These are phyloP conservation scores for Hoplostethus mediterraneus DNA, from an alignment of 2,797 vertebrate genomes.

Conservation along the genomic window DNA sequence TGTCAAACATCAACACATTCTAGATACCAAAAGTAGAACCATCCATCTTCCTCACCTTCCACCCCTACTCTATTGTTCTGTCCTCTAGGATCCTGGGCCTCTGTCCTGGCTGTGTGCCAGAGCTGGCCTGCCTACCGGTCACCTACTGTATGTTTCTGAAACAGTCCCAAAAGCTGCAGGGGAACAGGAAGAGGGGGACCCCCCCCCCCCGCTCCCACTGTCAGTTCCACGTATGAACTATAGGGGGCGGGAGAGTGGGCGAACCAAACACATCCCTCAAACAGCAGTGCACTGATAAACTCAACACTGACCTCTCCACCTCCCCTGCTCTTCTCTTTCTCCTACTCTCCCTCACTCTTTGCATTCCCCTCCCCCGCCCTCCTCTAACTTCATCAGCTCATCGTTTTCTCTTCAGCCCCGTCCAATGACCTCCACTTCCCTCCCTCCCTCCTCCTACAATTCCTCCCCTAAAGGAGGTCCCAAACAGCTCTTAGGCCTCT, in stretches of 20 bases:
- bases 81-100: not conserved
- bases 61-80: no score
- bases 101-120: not conserved
- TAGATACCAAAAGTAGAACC: conserved; percentile 7
- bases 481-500: conserved; percentile 28
- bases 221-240: conserved; percentile 22
- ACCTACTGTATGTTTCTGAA: conserved; percentile 27
- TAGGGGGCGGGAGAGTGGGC: conserved; percentile 21
- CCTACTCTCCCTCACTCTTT: not conserved
- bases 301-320: not conserved
- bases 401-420: conserved; percentile 8
- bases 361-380: not conserved
- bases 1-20: not conserved
- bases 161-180: conserved; percentile 16
- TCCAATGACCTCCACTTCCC: conserved; percentile 12
- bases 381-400: conserved; percentile 11
- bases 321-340: not conserved
- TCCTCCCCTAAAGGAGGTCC: conserved; percentile 27
- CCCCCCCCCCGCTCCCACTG: conserved; percentile 22
- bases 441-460: not conserved
- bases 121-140: conserved; percentile 10
- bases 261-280: not conserved
- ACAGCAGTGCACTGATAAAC: not conserved
- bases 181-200: conserved; percentile 23
- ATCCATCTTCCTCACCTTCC: not conserved